Evolutionary conservation across 2,113 vertebrate species (phyloP).

Genomic region (Chloroceryle aenea): DNA sequence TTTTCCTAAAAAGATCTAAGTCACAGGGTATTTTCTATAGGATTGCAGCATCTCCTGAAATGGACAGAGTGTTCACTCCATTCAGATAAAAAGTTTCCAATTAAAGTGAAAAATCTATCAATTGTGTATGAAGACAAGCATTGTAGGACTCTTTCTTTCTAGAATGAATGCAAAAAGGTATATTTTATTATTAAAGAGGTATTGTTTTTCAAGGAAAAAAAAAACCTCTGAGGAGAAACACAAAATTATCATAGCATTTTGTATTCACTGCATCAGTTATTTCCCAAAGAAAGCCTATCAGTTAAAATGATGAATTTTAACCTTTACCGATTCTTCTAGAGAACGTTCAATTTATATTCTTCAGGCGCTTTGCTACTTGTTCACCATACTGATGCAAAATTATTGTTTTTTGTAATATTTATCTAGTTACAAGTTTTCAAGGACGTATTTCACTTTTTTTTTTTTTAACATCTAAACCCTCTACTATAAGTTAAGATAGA

Average conservation of each 20-base stretch:
- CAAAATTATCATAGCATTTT: slow-evolving; percentile 75
- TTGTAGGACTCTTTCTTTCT: slow-evolving; percentile 10
- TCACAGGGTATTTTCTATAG: background rate
- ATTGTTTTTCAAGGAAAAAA: slow-evolving; percentile 17
- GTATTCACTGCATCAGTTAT: slow-evolving; percentile 76
- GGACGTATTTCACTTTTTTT: slow-evolving; percentile 56
- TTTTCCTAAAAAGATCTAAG: background rate
- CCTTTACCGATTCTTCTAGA: slow-evolving; percentile 81
- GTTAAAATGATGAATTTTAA: slow-evolving; percentile 88
- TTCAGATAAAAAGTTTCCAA: background rate
- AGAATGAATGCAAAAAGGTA: slow-evolving; percentile 13
- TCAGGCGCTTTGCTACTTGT: slow-evolving; percentile 74
- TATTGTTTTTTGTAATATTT: slow-evolving; percentile 83
- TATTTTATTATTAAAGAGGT: slow-evolving; percentile 31
- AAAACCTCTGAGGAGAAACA: background rate
- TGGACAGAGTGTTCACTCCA: background rate
- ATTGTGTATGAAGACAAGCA: background rate
- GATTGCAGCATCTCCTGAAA: background rate
- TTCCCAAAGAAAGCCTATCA: slow-evolving; percentile 80
- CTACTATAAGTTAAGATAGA: slow-evolving; percentile 29
- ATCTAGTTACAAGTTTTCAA: slow-evolving; percentile 73
- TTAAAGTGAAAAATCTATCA: background rate
- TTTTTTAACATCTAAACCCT: slow-evolving; percentile 50
- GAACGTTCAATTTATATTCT: slow-evolving; percentile 84
- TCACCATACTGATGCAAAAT: slow-evolving; percentile 81